Conservation (phyloP, 1,140 invertebrate genomes). For the Babylonia areolata region DNA sequence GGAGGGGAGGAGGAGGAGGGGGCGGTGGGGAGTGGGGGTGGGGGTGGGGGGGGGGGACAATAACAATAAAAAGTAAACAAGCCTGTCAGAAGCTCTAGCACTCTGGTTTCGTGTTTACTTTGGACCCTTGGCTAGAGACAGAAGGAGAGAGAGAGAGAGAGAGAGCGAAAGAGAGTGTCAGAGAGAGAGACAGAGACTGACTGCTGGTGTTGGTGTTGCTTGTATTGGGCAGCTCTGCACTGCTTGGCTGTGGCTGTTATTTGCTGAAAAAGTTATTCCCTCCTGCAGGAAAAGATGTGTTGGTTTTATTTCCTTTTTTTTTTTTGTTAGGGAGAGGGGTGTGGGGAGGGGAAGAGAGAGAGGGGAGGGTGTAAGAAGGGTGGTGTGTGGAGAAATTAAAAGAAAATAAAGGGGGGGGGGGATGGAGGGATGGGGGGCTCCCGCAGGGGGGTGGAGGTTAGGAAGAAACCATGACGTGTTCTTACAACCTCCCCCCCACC, state of each 20-base stretch:
- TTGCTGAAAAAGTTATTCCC: conserved; percentile 1
- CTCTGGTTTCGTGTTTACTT: not conserved
- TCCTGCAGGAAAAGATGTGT: not conserved
- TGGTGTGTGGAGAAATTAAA: not conserved
- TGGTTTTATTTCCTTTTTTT: too few relatives aligned
- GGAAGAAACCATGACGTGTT: not conserved
- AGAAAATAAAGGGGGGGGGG: not conserved
- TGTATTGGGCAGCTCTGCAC: not conserved
- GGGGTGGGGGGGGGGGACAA: not conserved
- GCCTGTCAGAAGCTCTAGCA: not conserved
- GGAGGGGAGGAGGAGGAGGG: not conserved
- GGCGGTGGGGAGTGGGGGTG: not conserved
- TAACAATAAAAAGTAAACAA: conserved; percentile 1
- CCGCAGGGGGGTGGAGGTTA: not conserved
- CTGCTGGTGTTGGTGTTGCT: too few relatives aligned
- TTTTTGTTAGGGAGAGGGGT: not conserved
- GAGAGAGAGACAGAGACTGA: too few relatives aligned
- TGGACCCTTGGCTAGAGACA: not conserved
- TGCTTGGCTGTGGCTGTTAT: too few relatives aligned
- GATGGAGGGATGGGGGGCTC: not conserved
- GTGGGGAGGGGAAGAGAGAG: not conserved
- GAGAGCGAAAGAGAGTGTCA: too few relatives aligned
- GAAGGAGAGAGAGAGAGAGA: too few relatives aligned
- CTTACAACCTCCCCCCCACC: not conserved
- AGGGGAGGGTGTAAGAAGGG: not conserved